Evolutionary conservation across 2,797 vertebrate species (phyloP), one percentile per base, ranked within the genome.

Genomic region (Phalloptychus januarius): DNA sequence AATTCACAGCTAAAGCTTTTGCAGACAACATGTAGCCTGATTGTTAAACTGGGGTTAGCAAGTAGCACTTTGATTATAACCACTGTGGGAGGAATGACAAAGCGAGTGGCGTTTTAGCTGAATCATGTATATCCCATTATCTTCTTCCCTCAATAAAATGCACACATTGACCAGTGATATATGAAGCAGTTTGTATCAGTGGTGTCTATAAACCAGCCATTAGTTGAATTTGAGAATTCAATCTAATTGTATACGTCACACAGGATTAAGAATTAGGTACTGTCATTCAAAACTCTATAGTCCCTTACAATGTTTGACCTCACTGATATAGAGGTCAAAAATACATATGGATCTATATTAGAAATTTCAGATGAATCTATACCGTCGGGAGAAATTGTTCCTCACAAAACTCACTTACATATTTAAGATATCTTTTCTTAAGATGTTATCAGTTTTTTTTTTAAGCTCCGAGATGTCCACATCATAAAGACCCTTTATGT

Each of bases 31-130:
- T 25, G 15, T 72, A 81, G 81, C 67, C 20, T 33, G 18, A 31
- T 70, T 74, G 73, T 79, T 70, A 88, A 54, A 78, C 40, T 58
- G 67, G 20, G 56, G 65, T 15, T 78, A 83, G 83, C 85, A 86
- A 76, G 79, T 73, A 46, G 72, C 63, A 58, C 86, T 87, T 90
- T 86, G 77, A 90, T 85, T 79, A 74, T 40, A 78, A 74, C 76
- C 40, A 31, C 31, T 11, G 61, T 73, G 79, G 76, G 28, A 38
- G 72, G 78, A 88, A 82, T 86, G 78, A 73, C 56, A 81, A 81
- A 80, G 72, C 44, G 74, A 58, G 63, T 42, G 52, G 28, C 13
- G 4, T 28, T 65, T 48, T 1, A 44, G 38, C 25, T 75, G 75
- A 85, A 75, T 79, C 69, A 81, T 72, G 69, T 79, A 77, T 73